Conservation (phyloP, 2,888 invertebrate species). For the Oligia latruncula region DNA sequence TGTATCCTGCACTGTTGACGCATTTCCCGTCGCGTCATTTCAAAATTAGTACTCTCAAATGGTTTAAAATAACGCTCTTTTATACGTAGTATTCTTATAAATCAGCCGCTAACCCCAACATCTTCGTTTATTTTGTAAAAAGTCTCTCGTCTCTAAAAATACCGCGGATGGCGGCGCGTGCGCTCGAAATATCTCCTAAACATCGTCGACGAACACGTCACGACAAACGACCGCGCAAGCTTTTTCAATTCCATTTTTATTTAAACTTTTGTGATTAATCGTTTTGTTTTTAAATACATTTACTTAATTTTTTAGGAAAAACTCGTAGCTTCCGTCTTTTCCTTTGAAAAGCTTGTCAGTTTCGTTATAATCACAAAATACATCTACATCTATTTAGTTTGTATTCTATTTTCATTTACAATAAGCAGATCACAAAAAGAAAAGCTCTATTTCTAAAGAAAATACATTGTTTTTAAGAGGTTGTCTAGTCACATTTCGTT, state of each 20-base stretch:
- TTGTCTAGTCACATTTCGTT: slow-evolving; percentile 54
- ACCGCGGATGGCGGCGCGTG: slow-evolving; percentile 82
- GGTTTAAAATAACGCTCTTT: slow-evolving; percentile 40
- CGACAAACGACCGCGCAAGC: slow-evolving; percentile 65
- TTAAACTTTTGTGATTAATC: slow-evolving; percentile 61
- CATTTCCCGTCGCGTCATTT: not conserved
- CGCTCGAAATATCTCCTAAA: slow-evolving; percentile 83
- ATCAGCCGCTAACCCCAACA: slow-evolving; percentile 81
- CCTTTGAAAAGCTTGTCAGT: slow-evolving; percentile 12
- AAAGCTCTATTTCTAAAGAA: slow-evolving; percentile 20
- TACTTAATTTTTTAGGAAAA: slow-evolving; percentile 30
- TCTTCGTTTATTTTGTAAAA: slow-evolving; percentile 88
- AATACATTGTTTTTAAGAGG: slow-evolving; percentile 58
- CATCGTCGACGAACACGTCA: slow-evolving; percentile 79
- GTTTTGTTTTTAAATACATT: slow-evolving; percentile 49
- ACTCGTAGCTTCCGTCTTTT: not conserved
- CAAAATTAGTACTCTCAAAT: slow-evolving; percentile 14
- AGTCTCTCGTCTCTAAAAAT: slow-evolving; percentile 88
- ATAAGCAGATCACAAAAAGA: slow-evolving; percentile 31
- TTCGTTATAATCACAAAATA: slow-evolving; percentile 19
- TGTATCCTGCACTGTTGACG: not conserved
- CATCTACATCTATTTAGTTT: slow-evolving; percentile 21
- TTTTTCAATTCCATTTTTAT: slow-evolving; percentile 62
- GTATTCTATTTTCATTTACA: slow-evolving; percentile 28
- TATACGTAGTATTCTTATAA: slow-evolving; percentile 73